Evolutionary conservation across 2,888 invertebrate species (phyloP).

Genomic region (Cyaniris semiargus): DNA sequence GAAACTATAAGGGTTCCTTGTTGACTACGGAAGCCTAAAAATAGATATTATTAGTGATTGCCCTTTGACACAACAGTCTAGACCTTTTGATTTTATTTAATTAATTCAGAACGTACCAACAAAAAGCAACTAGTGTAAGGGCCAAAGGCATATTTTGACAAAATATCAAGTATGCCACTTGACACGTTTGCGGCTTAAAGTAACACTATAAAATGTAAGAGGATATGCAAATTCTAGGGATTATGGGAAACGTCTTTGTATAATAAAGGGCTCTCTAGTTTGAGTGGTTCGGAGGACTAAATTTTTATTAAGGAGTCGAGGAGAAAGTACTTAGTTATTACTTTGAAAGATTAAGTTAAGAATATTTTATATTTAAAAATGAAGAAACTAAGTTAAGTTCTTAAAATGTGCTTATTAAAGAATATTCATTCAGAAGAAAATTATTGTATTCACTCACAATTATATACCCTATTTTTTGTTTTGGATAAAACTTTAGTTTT

Average conservation of each 20-base stretch:
- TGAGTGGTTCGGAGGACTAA: neutral
- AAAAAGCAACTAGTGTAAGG: neutral
- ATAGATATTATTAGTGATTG: too few relatives aligned
- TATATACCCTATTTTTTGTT: too few relatives aligned
- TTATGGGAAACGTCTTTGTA: neutral
- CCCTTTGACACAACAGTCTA: too few relatives aligned
- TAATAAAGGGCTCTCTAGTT: slow-evolving; percentile 23
- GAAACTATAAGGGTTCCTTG: too few relatives aligned
- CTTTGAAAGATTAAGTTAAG: neutral
- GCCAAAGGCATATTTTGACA: neutral
- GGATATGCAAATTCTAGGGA: slow-evolving; percentile 17
- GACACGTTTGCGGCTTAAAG: slow-evolving; percentile 1
- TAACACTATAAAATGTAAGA: slow-evolving; percentile 26
- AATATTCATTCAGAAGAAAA: too few relatives aligned
- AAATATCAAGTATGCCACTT: slow-evolving; percentile 23
- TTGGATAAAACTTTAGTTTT: too few relatives aligned
- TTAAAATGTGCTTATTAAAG: too few relatives aligned
- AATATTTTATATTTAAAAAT: neutral
- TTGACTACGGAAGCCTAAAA: too few relatives aligned
- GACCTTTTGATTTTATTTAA: too few relatives aligned
- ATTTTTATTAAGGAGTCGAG: slow-evolving; percentile 7
- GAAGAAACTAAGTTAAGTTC: neutral
- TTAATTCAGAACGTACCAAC: neutral
- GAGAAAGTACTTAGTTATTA: neutral
- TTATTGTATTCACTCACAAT: too few relatives aligned